These are phyloP conservation scores for Acrocephalus arundinaceus DNA, from an alignment of 2,113 vertebrate species.

Conservation along the genomic window DNA sequence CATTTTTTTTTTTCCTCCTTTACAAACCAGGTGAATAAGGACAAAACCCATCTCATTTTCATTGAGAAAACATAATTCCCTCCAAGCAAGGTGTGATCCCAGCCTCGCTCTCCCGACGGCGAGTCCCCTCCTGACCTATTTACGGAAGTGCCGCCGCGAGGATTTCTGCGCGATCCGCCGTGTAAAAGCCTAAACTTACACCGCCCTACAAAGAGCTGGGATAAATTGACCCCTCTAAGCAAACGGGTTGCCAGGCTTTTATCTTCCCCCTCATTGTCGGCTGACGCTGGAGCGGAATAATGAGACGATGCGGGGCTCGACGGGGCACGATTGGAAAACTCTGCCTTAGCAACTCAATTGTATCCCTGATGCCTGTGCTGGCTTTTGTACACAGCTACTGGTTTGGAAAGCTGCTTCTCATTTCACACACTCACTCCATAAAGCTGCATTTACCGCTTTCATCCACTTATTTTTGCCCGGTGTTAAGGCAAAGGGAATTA, in stretches of 20 bases:
- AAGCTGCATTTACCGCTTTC: neutral
- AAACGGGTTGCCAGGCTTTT: slow-evolving; percentile 41
- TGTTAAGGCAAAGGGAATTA: neutral
- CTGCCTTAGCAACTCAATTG: slow-evolving; percentile 51
- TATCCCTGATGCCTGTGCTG: neutral
- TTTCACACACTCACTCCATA: neutral
- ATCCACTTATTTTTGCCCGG: neutral
- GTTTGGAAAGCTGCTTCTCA: slow-evolving; percentile 29
- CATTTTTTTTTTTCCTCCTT: neutral
- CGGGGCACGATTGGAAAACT: slow-evolving; percentile 31
- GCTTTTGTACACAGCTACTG: neutral
- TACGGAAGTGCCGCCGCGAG: neutral
- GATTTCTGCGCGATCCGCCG: neutral
- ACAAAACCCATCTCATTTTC: neutral
- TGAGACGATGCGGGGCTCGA: neutral
- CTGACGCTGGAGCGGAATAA: slow-evolving; percentile 45
- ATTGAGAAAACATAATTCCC: neutral
- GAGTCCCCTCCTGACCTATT: neutral
- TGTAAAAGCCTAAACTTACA: neutral
- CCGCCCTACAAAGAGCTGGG: slow-evolving; percentile 11
- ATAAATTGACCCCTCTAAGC: slow-evolving; percentile 29
- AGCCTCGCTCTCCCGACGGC: neutral
- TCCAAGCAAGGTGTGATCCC: neutral
- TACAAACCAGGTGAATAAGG: neutral
- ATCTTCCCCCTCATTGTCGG: slow-evolving; percentile 29